Base-by-base conservation (phyloP, 2,888 invertebrate species). In the Eupsilia transversa region DNA sequence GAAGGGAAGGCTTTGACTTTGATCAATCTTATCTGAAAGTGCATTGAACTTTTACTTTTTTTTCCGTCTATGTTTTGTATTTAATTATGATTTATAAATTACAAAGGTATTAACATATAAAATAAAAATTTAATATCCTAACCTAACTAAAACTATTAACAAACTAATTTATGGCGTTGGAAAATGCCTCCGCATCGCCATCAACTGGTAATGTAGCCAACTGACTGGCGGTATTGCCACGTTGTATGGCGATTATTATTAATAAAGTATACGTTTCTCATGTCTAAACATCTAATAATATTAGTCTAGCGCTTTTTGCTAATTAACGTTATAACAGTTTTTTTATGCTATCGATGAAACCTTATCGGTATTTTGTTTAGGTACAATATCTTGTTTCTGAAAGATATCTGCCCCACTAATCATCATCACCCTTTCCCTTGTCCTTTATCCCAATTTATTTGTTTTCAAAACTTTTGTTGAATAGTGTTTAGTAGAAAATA, bases 271-370 rank as follows among this genome's bases (percentile, higher is more conserved):
- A 77, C 57, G 17, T 69, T 52, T 41, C 14, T 30, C 17, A 35
- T 46, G 23, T 72, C 23, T 38, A 27, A 57, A 69, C 27, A n/a
- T 20, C 30, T 30, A 38, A 46, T 46, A n/a, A 43, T 65, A 54
- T 46, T 59, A 77, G 14, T 49, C 69, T 75, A 78, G 78, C 70
- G 49, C n/a, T 49, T 46, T 76, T 77, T 56, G 35, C n/a, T 64
- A 64, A 38, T 14, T 71, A 68, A 71, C 30, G 30, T 68, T 12
- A 43, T 75, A 10, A 35, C 27, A 20, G 14, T 46, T 27, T 33
- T 49, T 20, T 17, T 23, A 30, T 46, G 10, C 38, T 73, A 30
- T 46, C 3, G 14, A 23, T 56, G 35, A 35, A 56, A 30, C n/a
- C n/a, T 14, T 69, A 57, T n/a, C n/a, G 20, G 4, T 54, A 33